These are phyloP conservation scores for Ditylenchus weischeri DNA, from an alignment of 2,888 invertebrate species.

Conservation along the genomic window DNA sequence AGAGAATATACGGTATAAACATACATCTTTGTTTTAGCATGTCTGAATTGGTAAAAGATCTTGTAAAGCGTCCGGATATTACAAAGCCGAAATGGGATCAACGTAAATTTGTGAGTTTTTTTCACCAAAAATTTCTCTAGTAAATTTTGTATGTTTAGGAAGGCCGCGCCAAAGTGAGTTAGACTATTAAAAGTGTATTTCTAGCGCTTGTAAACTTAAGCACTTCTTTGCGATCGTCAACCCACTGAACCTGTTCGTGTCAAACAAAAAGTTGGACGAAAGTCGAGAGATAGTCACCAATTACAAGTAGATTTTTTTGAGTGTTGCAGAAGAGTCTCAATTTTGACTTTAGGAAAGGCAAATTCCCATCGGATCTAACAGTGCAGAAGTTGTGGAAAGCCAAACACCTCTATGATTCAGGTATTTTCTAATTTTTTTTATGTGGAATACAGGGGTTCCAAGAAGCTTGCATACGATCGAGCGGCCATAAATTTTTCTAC, in stretches of 20 bases:
- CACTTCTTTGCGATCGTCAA: slow-evolving; percentile 91
- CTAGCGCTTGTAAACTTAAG: slow-evolving; percentile 63
- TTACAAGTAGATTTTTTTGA: slow-evolving; percentile 70
- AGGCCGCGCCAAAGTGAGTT: too few species aligned
- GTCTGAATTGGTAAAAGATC: slow-evolving; percentile 38
- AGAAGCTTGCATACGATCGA: too few species aligned
- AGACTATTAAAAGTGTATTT: slow-evolving; percentile 57
- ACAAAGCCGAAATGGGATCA: slow-evolving; percentile 89
- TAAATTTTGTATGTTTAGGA: slow-evolving; percentile 53
- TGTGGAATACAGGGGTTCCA: too few species aligned
- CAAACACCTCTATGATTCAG: slow-evolving; percentile 91
- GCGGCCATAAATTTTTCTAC: too few species aligned
- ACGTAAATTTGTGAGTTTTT: slow-evolving; percentile 69
- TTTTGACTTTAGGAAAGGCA: slow-evolving; percentile 60
- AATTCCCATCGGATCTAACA: slow-evolving; percentile 67
- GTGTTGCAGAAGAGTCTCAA: not conserved
- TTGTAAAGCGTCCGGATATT: slow-evolving; percentile 65
- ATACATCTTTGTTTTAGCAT: too few species aligned
- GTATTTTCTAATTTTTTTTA: too few species aligned
- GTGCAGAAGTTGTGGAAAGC: slow-evolving; percentile 82
- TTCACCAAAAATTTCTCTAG: slow-evolving; percentile 70
- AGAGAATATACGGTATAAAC: too few species aligned
- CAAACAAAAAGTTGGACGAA: slow-evolving; percentile 71
- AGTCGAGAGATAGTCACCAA: slow-evolving; percentile 75
- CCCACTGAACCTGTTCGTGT: slow-evolving; percentile 81